Evolutionary conservation across 2,113 vertebrate genomes (phyloP).

Genomic region (Passerina amoena): DNA sequence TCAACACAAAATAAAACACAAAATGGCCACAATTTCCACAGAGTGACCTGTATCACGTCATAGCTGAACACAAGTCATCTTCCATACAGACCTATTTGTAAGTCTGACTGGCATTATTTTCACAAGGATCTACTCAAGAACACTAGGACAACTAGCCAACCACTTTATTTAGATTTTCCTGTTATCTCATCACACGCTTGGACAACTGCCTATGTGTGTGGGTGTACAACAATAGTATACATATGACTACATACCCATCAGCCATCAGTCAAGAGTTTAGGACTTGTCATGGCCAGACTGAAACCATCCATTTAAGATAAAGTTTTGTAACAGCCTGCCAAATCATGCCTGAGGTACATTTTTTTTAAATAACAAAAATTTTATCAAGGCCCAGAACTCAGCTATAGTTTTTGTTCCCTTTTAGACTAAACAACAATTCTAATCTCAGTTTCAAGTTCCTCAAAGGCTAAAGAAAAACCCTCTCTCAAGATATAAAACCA

Average conservation of each 20-base stretch:
- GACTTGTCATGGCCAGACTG: not conserved
- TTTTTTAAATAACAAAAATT: not conserved
- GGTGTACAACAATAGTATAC: slow-evolving; percentile 32
- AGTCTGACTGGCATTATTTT: not conserved
- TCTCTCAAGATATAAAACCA: not conserved
- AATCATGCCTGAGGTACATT: not conserved
- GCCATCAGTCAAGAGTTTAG: not conserved
- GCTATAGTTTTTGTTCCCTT: not conserved
- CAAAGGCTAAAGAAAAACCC: not conserved
- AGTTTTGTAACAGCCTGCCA: not conserved
- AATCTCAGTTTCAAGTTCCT: not conserved
- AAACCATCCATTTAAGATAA: not conserved
- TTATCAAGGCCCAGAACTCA: not conserved
- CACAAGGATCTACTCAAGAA: not conserved
- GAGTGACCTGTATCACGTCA: not conserved
- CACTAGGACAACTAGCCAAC: not conserved
- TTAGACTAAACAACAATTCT: not conserved
- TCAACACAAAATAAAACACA: not conserved
- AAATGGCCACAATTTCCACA: not conserved
- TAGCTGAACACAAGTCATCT: not conserved
- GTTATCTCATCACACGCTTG: slow-evolving; percentile 14
- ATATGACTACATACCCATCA: slow-evolving; percentile 28
- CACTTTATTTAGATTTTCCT: not conserved
- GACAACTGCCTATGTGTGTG: not conserved
- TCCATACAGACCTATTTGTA: not conserved